These are phyloP conservation scores for Montipora capricornis DNA, from an alignment of 64 coral and sea anemone species.

Conservation along the genomic window DNA sequence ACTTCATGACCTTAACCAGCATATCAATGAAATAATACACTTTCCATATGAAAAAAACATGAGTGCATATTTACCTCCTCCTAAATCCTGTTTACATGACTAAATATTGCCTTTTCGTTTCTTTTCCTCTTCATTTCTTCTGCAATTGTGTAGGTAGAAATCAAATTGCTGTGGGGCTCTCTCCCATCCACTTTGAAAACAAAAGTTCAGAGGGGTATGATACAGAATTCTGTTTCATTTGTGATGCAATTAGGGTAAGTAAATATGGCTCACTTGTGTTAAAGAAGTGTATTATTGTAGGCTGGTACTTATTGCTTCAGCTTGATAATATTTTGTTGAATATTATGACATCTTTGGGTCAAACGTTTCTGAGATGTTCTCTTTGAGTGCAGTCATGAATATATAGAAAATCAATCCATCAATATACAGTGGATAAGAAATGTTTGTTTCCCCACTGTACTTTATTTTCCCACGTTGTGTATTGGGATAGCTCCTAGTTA, in stretches of 20 bases:
- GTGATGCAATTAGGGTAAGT: slow-evolving; percentile 56
- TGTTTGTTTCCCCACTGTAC: background rate
- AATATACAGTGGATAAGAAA: background rate
- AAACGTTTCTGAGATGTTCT: background rate
- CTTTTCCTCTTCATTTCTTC: background rate
- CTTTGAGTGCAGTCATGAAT: background rate
- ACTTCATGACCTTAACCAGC: background rate
- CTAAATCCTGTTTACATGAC: background rate
- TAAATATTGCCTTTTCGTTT: background rate
- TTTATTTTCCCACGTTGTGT: background rate
- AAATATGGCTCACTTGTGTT: background rate
- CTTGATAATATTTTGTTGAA: background rate
- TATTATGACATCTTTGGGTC: background rate
- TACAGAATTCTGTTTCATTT: slow-evolving; percentile 37
- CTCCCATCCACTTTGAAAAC: slow-evolving; percentile 34
- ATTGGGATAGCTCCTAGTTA: background rate
- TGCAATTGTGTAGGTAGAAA: slow-evolving; percentile 12
- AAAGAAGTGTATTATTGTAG: background rate
- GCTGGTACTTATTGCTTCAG: background rate
- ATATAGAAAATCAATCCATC: background rate
- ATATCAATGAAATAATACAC: background rate
- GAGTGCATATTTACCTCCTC: background rate
- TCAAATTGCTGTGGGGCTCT: slow-evolving; percentile 40
- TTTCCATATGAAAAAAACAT: background rate
- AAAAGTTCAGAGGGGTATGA: slow-evolving; percentile 43